Base-by-base conservation (phyloP, 1,140 invertebrate species). In the Drosophila insularis region DNA sequence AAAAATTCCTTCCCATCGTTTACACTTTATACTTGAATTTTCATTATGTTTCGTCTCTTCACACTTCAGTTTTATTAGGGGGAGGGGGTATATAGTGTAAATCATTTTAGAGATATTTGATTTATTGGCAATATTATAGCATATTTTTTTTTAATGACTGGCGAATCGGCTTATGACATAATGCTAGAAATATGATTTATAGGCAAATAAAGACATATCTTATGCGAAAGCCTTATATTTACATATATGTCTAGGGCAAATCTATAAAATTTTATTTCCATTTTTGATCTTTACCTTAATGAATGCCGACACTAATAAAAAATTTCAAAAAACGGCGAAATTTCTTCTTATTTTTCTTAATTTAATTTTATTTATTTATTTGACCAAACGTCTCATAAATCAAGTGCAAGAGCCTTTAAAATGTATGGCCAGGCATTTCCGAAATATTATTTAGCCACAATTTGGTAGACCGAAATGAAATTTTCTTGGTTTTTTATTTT, bases 131-230 rank as follows among this genome's bases (percentile, higher is more conserved):
- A 75, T 87, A 78, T 72, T 73, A 74, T 74, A 78, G 71, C 61
- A 50, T 39, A 53, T 55, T 19, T 68, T 69, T 53, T 56, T 63
- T 77, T 87, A 81, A 87, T 87, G 84, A 87, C 79, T 72, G 39
- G 19, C 71, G 78, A 86, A 86, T 86, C 81, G 82, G 81, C 81
- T 86, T 86, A 86, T 86, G 81, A 86, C 75, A 86, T 87, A 86
- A 86, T 87, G 54, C 53, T 56, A 58, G 74, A 76, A 14, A 54
- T 56, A 37, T 86, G 81, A 87, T 87, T 86, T 76, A 87, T 86
- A 39, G 67, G n/a, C n/a, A 54, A 14, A 76, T 50, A 75, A 71
- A 63, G 50, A 35, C 60, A 46, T 56, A 64, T 56, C 43, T 5
- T 21, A 78, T 55, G 68, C 82, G 75, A 68, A 86, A 86, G 84